Percentiles rank a stretch among this genome's conserved stretches.
phyloP scores from a whole-genome alignment of 2,113 vertebrate genomes.

The Petaurus breviceps region DNA sequence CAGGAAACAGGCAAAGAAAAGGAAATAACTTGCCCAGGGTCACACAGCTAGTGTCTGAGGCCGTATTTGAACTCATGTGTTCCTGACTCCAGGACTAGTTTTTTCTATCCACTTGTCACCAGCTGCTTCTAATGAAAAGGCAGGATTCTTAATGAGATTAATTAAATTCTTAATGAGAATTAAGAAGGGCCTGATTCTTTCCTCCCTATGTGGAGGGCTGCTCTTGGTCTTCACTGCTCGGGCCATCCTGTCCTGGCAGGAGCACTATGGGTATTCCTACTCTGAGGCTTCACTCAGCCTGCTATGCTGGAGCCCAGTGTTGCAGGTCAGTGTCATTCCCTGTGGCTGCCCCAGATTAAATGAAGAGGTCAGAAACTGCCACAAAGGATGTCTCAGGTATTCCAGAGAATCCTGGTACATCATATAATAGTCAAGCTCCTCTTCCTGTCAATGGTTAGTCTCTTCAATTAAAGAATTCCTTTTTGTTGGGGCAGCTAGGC shows the following conservation, averaged over 20 bases:
- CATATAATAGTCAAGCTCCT: neutral
- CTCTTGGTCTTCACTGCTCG: neutral
- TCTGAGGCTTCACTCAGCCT: neutral
- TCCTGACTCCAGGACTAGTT: neutral
- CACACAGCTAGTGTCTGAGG: neutral
- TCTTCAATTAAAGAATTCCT: neutral
- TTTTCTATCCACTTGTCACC: neutral
- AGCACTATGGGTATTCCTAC: neutral
- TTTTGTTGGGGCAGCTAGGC: neutral
- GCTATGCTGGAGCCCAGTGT: neutral
- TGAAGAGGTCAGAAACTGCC: neutral
- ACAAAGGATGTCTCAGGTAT: neutral
- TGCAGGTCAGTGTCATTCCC: neutral
- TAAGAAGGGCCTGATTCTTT: neutral
- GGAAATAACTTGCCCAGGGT: too few relatives aligned
- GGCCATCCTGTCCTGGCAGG: neutral
- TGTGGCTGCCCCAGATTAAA: neutral
- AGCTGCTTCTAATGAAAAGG: neutral
- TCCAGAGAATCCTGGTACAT: neutral
- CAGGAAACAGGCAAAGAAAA: too few relatives aligned
- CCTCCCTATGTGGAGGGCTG: neutral
- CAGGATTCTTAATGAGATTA: too few relatives aligned
- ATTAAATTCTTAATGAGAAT: too few relatives aligned
- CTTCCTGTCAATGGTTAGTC: neutral
- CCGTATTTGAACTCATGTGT: neutral